Evolutionary conservation across 2,888 invertebrate genomes (phyloP), one percentile per base, ranked within the genome.

Genomic region (Xanthia icteritia): DNA sequence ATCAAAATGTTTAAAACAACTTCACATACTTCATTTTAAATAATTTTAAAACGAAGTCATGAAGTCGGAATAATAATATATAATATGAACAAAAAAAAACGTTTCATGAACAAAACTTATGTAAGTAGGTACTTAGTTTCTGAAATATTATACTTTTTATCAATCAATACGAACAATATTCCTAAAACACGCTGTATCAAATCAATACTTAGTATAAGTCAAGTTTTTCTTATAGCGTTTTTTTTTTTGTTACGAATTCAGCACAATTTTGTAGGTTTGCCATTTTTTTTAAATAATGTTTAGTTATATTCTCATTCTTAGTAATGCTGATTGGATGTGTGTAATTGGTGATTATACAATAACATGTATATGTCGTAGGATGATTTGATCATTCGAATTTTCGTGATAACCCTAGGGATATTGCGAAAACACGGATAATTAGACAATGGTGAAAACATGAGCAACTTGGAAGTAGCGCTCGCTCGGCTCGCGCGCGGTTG

Each of bases 211-310:
- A 88, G 76, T 64, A 11, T 86, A 83, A 76, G 85, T 68, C 20
- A 78, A 69, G 13, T 67, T 82, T 86, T 76, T 77, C 66, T 56
- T 76, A 31, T 54, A 66, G 45, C 39, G 23, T 70, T 83, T 85
- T 76, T 85, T 76, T 76, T 83, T 81, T 76, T 84, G 61, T 81
- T 81, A 85, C 74, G 54, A 77, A 61, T 84, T 86, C 86, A 86
- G 86, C 88, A 86, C 85, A 83, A 76, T 74, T 74, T 72, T 27
- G 54, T 77, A 71, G 48, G n/a, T 63, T 68, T 76, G 65, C 65
- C 60, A 31, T 77, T 79, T 69, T 65, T 66, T 54, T 61, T 67
- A 27, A 45, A 15, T 72, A 42, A 11, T 42, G 61, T 63, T 79
- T 68, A 63, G 20, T 64, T 27, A 13, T 64, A 58, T 65, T n/a